Evolutionary conservation across 2,797 vertebrate genomes (phyloP).

Genomic region (Hemitrygon akajei): DNA sequence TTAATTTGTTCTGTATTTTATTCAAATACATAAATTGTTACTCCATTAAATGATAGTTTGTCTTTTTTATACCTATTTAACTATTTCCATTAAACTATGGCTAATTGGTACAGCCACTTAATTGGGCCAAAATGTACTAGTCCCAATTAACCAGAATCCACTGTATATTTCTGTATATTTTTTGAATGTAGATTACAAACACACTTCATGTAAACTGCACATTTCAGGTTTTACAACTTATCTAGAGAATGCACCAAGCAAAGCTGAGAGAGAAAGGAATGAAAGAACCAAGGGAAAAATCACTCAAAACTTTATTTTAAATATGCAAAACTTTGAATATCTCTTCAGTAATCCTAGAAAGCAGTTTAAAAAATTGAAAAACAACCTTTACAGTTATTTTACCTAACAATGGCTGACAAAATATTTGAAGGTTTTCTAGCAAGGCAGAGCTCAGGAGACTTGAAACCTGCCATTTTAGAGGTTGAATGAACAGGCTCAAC

Average conservation of each 20-base stretch:
- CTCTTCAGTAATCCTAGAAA: background rate
- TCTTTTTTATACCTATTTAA: too few relatives aligned
- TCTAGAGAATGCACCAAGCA: background rate
- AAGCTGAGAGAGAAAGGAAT: background rate
- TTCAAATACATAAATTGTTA: too few relatives aligned
- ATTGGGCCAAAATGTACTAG: too few relatives aligned
- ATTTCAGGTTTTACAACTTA: background rate
- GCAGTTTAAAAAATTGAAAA: background rate
- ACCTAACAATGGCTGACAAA: background rate
- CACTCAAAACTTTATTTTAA: background rate
- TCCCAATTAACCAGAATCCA: too few relatives aligned
- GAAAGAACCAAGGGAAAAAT: background rate
- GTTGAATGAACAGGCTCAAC: background rate
- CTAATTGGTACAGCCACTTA: too few relatives aligned
- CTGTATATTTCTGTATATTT: too few relatives aligned
- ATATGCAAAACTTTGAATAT: background rate
- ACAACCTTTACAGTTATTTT: background rate
- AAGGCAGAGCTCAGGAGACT: background rate
- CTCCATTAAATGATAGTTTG: too few relatives aligned
- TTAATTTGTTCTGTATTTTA: too few relatives aligned
- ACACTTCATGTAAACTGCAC: background rate
- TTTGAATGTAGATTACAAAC: background rate
- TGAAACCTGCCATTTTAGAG: background rate
- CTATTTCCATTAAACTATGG: too few relatives aligned
- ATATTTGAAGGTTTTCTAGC: slow-evolving; percentile 11